Evolutionary conservation across 2,113 vertebrate species (phyloP), one percentile per base, ranked within the genome.

Genomic region (Epinephelus fuscoguttatus): DNA sequence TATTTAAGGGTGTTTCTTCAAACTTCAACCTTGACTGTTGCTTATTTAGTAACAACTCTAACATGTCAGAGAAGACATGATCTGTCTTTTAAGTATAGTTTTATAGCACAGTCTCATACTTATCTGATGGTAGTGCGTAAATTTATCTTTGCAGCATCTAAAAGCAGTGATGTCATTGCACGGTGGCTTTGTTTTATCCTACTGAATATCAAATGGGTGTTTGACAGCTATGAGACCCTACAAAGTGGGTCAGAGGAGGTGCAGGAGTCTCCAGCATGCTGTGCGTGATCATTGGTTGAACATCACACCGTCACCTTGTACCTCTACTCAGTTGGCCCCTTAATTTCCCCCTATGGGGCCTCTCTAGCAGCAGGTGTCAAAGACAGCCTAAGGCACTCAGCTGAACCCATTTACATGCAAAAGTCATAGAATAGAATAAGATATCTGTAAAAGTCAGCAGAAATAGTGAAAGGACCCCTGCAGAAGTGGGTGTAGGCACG

Each of bases 241-340:
- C 21, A 45, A 87, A 87, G 64, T 84, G 49, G 72, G 82, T 87
- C 84, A 86, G 78, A 57, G 56, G 33, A 61, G 55, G 11, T 85
- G 61, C 12, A 80, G 81, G 81, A 83, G 89, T 91, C 69, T 61
- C 21, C 3, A 45, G 80, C 74, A 81, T 71, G 78, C 69, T 30
- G 5, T 61, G 84, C 21, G 3, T 78, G 77, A 84, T 70, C 75
- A 83, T 5, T 33, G 53, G 3, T 53, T 81, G 60, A 79, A 71
- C 72, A 64, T 42, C 75, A 82, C 52, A 59, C 50, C 1, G 62
- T 84, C 25, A 67, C 73, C 50, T 8, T 64, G 55, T 27, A 75
- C 70, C 76, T n/a, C 15, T 1, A 61, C 64, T 18, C 42, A 55
- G 27, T 64, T 67, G 40, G 4, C 76, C 62, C 62, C 47, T 15